phyloP scores from a whole-genome alignment of 2,113 vertebrate species.

The Redunca redunca region DNA sequence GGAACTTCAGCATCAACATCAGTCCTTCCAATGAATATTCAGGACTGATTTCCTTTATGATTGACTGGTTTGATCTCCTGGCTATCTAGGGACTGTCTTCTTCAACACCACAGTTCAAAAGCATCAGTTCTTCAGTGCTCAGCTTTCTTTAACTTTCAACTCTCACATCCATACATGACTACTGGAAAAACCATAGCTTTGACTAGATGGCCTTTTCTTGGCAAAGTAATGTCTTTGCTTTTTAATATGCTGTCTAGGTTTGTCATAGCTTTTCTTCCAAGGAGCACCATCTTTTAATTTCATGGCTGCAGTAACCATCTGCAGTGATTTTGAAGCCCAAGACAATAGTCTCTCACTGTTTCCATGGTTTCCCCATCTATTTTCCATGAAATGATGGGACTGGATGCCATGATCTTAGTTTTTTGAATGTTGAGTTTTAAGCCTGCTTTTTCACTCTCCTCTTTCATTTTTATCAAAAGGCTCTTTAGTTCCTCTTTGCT shows the following conservation, averaged over 20 bases:
- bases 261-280: not conserved
- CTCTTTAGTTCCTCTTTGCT: not conserved
- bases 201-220: no score
- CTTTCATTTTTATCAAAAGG: not conserved
- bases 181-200: not conserved
- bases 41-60: not conserved
- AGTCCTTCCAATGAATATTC: not conserved
- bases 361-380: not conserved
- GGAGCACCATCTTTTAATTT: not conserved
- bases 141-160: not conserved
- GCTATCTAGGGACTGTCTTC: not conserved
- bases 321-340: not conserved
- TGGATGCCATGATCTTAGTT: not conserved
- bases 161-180: not conserved
- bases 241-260: not conserved
- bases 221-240: not conserved
- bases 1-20: not conserved
- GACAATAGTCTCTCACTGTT: not conserved
- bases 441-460: not conserved
- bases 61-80: not conserved
- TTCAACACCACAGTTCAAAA: not conserved
- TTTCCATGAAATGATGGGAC: not conserved
- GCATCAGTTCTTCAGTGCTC: not conserved
- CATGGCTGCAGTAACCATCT: not conserved
- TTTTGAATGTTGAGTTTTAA: not conserved